A percentile compares a stretch with the other conserved stretches of the same genome.
These are phyloP conservation scores for Melanchra persicariae DNA, from an alignment of 2,888 invertebrate species.

Conservation along the genomic window DNA sequence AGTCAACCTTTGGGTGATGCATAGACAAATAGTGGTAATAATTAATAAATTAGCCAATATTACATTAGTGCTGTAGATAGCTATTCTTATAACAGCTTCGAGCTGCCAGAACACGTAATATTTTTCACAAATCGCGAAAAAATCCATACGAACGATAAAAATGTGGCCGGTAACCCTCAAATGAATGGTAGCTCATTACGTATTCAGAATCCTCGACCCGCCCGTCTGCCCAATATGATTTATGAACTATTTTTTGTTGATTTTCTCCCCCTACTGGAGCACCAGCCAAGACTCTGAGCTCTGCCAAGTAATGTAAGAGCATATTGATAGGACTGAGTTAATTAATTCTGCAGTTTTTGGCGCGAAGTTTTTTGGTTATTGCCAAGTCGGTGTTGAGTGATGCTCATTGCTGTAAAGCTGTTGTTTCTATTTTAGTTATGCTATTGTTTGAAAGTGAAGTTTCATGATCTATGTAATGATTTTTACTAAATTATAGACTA, in stretches of 20 bases:
- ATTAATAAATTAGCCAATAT: background rate
- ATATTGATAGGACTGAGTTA: conserved; percentile 84
- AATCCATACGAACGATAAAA: conserved; percentile 76
- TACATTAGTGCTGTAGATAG: background rate
- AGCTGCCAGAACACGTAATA: conserved; percentile 53
- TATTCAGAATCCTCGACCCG: conserved; percentile 81
- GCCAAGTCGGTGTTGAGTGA: conserved; percentile 56
- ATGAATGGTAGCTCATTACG: conserved; percentile 83
- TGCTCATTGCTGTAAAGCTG: conserved; percentile 22
- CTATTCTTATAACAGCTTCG: conserved; percentile 10
- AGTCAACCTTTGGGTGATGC: too few species aligned
- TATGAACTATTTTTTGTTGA: conserved; percentile 86
- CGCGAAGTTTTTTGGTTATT: conserved; percentile 54
- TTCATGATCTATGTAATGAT: background rate
- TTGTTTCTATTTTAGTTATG: background rate
- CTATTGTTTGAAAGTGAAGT: background rate
- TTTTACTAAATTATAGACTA: background rate
- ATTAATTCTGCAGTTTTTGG: conserved; percentile 76
- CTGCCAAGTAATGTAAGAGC: conserved; percentile 84
- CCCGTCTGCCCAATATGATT: conserved; percentile 86
- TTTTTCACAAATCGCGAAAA: conserved; percentile 68
- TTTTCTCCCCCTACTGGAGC: conserved; percentile 76
- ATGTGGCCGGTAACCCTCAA: conserved; percentile 80
- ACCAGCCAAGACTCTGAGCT: conserved; percentile 77
- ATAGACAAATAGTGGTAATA: too few species aligned